These are phyloP conservation scores for Ceramica pisi DNA, from an alignment of 2,888 invertebrate species.

Conservation along the genomic window DNA sequence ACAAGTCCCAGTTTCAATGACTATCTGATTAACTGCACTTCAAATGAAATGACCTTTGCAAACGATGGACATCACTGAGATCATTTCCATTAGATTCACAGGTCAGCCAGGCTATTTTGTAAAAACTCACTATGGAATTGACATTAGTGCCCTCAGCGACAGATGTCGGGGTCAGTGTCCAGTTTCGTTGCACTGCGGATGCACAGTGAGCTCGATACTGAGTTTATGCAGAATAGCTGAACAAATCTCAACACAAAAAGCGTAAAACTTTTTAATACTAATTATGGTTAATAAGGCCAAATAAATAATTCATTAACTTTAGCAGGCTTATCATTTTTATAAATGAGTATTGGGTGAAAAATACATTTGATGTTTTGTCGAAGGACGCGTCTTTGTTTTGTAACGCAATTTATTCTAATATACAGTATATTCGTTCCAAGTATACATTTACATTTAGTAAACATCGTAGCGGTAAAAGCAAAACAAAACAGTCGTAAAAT, in stretches of 20 bases:
- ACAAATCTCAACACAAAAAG: conserved; percentile 86
- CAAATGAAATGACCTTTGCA: conserved; percentile 70
- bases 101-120: conserved; percentile 65
- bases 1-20: conserved; percentile 79
- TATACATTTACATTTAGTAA: conserved; percentile 84
- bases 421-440: conserved; percentile 81
- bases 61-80: conserved; percentile 76
- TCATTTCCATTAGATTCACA: conserved; percentile 80
- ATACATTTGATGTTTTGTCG: conserved; percentile 87
- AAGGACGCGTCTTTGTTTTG: conserved; percentile 80
- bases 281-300: conserved; percentile 88
- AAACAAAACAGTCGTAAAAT: conserved; percentile 88
- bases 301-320: conserved; percentile 79
- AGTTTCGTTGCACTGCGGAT: conserved; percentile 32
- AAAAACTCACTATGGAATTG: conserved; percentile 42
- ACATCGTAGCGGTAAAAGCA: conserved; percentile 91
- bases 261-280: conserved; percentile 79
- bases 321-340: conserved; percentile 86
- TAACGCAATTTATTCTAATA: conserved; percentile 80
- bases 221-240: conserved; percentile 55
- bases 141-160: conserved; percentile 18
- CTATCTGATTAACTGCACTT: conserved; percentile 70
- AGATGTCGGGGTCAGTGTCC: conserved; percentile 18
- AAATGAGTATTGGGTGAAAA: conserved; percentile 91
- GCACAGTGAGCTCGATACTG: conserved; percentile 41